Evolutionary conservation across 2,113 vertebrate genomes (phyloP).

Genomic region (Daphoenositta chrysoptera): DNA sequence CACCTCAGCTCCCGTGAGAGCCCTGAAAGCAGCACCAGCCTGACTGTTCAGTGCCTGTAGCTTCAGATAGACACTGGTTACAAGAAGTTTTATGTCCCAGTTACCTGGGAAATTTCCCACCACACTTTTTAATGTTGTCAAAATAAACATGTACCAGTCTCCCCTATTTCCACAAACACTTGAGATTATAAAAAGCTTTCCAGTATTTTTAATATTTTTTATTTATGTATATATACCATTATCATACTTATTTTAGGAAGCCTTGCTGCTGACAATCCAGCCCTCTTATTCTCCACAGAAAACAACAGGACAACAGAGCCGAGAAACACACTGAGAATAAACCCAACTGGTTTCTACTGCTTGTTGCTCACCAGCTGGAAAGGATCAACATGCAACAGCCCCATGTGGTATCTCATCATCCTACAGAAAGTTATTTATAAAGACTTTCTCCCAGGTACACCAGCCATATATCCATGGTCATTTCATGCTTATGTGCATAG

Average conservation of each 20-base stretch:
- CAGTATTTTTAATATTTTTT: background rate
- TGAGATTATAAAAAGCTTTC: background rate
- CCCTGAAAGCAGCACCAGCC: background rate
- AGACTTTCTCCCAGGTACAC: background rate
- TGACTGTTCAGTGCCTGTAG: background rate
- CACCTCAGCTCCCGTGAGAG: background rate
- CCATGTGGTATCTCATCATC: background rate
- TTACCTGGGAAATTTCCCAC: background rate
- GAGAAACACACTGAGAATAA: background rate
- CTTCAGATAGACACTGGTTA: background rate
- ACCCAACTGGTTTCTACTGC: background rate
- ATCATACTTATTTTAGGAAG: background rate
- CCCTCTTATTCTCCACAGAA: background rate
- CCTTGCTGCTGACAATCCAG: background rate
- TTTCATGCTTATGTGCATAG: accelerated
- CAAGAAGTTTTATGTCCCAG: background rate
- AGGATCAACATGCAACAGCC: background rate
- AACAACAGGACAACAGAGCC: background rate
- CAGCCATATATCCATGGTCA: background rate
- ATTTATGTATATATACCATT: background rate
- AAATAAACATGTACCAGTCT: background rate
- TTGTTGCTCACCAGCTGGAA: background rate
- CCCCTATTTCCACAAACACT: background rate
- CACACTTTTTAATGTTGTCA: background rate
- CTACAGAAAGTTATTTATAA: background rate